Evolutionary conservation across 1,140 invertebrate genomes (phyloP), one percentile per base, ranked within the genome.

Genomic region (Listronotus bonariensis): DNA sequence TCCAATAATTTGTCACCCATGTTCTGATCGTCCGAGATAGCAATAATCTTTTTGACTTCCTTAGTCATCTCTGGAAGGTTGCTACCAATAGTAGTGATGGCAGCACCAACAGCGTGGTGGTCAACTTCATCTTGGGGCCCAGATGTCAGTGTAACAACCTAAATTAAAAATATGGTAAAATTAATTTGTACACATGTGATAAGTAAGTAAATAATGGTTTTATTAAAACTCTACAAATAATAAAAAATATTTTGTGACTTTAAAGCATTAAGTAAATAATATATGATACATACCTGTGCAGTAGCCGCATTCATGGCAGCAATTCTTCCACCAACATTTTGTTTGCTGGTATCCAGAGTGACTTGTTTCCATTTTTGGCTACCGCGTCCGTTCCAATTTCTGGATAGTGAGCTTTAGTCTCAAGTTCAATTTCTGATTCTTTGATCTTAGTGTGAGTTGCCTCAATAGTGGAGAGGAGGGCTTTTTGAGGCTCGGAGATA

Each of bases 241-340:
- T 26, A 26, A 26, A 26, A 3, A 26, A 26, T 26, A 26, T 26
- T 26, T 26, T 26, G 20, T 5, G 5, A 26, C 2, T 26, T 26
- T 3, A 26, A 26, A 26, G 5, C 20, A 26, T 26, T 3, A 26
- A 3, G 20, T 26, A 26, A 5, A 26, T 26, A 26, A 26, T 26
- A 26, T 26, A 26, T 3, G 7, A 36, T 7, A 36, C 34, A 40
- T 60, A 66, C 64, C 49, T 74, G 73, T 11, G 97, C 97, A 0
- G 97, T 99, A 40, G 97, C 97, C 0, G 96, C 97, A 83, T 96
- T 99, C 96, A 99, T 99, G 34, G 96, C 96, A 10, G 96, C 97
- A 71, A 99, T 91, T 79, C 99, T 95, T 36, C 93, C 95, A 36
- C 93, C 93, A 15, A 99, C 92, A 72, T 92, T 95, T 80, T 99